Conservation (phyloP, 2,797 vertebrate genomes). For the Trachops cirrhosus region DNA sequence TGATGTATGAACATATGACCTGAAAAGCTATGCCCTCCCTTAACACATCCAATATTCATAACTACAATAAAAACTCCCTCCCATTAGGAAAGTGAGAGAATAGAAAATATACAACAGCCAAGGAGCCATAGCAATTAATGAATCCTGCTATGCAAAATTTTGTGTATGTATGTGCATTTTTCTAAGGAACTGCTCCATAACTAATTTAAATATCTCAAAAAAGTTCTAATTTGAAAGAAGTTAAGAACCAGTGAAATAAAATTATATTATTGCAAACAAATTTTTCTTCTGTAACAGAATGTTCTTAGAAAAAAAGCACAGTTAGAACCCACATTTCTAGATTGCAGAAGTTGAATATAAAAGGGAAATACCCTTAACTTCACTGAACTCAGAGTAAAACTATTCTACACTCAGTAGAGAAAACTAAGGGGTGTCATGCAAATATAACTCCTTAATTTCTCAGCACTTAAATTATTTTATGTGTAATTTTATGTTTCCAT, state of each 20-base stretch:
- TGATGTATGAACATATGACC: background rate
- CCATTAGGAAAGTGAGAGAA: background rate
- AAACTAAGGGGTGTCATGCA: background rate
- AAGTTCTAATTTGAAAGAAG: background rate
- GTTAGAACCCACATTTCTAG: background rate
- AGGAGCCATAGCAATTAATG: background rate
- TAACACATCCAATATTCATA: background rate
- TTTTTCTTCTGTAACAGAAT: background rate
- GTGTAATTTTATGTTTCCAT: background rate
- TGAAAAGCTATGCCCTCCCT: background rate
- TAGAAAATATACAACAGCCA: background rate
- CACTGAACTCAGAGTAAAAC: background rate
- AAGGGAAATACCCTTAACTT: background rate
- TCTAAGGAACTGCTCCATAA: background rate
- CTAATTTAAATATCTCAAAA: background rate
- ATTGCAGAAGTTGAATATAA: background rate
- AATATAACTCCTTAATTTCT: background rate
- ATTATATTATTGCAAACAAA: background rate
- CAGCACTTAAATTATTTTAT: background rate
- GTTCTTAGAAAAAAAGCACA: background rate
- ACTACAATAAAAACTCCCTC: background rate
- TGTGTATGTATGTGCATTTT: background rate
- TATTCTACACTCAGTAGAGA: background rate
- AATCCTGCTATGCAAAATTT: background rate
- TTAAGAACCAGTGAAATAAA: background rate